Evolutionary conservation across 1,140 invertebrate species (phyloP), one percentile per base, ranked within the genome.

Genomic region (Drosophila novamexicana): DNA sequence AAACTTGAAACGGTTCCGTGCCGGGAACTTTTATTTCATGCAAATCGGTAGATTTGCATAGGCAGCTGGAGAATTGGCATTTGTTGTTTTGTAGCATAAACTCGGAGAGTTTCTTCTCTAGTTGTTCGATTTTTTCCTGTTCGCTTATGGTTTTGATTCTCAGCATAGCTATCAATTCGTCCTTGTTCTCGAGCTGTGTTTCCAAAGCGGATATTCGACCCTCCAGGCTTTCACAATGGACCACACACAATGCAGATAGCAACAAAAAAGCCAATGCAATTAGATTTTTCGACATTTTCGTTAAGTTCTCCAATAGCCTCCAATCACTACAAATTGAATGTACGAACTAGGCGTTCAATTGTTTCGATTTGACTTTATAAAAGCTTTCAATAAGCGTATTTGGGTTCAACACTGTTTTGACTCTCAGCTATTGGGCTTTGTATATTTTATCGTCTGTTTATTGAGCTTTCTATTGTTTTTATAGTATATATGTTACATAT

Each of bases 61-160:
- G 56, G n/a, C 70, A 73, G 9, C 49, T 68, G 64, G 54, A 47
- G 1, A 56, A 54, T 14, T 54, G 56, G 10, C 70, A 73, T 54
- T 53, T 68, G 29, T 61, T 67, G 18, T 36, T 54, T 7, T 59
- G 34, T 5, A 8, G 18, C 10, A 29, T 29, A 8, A 54, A 56
- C 12, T 22, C 40, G 4, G 6, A 34, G 32, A 73, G 12, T 32
- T 54, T 14, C 8, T 68, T 73, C 6, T 68, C 70, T n/a, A 40
- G 64, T 7, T 45, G 18, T 3, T 67, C 70, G 1, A 73, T 59
- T 54, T 45, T 66, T 12, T 73, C 70, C 10, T 67, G 40, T 10
- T 73, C 47, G 2, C 40, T 34, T 5, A 50, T 36, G 10, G 56
- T 68, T 16, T 68, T 61, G 1, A 73, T 73, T 7, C 18, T 68